Conservation (phyloP, 1,140 invertebrate species). For the Scaptomyza pallida region DNA sequence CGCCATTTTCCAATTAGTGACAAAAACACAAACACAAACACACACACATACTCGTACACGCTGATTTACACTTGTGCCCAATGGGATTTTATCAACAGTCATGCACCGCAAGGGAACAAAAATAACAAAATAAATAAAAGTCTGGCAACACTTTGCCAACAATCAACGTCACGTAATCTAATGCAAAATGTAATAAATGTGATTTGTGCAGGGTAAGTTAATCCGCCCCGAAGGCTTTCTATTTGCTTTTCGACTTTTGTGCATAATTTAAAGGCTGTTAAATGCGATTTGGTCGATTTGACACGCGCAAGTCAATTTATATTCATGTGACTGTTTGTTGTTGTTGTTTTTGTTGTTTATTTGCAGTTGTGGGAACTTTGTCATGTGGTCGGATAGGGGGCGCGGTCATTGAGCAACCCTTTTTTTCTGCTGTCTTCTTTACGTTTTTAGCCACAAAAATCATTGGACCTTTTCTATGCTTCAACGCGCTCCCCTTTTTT, state of each 20-base stretch:
- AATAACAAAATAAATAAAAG: slow-evolving; percentile 28
- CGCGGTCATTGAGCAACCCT: slow-evolving; percentile 31
- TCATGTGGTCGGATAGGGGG: slow-evolving; percentile 40
- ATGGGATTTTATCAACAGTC: slow-evolving; percentile 40
- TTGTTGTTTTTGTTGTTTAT: slow-evolving; percentile 1
- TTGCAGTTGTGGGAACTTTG: slow-evolving; percentile 55
- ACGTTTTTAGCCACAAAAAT: slow-evolving; percentile 11
- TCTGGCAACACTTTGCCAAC: slow-evolving; percentile 49
- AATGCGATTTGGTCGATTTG: slow-evolving; percentile 46
- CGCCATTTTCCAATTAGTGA: slow-evolving; percentile 76
- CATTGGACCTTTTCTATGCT: slow-evolving; percentile 22
- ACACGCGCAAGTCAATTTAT: slow-evolving; percentile 57
- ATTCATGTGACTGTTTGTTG: slow-evolving; percentile 46
- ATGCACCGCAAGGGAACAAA: slow-evolving; percentile 14
- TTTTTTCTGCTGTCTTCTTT: slow-evolving; percentile 11
- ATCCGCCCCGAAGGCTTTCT: slow-evolving; percentile 17
- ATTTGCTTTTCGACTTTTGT: slow-evolving; percentile 64
- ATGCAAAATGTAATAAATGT: slow-evolving; percentile 72
- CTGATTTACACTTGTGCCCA: slow-evolving; percentile 1
- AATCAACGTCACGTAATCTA: slow-evolving; percentile 73
- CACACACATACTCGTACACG: background rate
- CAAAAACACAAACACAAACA: slow-evolving; percentile 1
- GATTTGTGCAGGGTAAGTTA: slow-evolving; percentile 44
- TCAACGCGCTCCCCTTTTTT: slow-evolving; percentile 36
- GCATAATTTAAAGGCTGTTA: slow-evolving; percentile 66